Evolutionary conservation across 2,113 vertebrate species (phyloP).

Genomic region (Aegotheles bennettii): DNA sequence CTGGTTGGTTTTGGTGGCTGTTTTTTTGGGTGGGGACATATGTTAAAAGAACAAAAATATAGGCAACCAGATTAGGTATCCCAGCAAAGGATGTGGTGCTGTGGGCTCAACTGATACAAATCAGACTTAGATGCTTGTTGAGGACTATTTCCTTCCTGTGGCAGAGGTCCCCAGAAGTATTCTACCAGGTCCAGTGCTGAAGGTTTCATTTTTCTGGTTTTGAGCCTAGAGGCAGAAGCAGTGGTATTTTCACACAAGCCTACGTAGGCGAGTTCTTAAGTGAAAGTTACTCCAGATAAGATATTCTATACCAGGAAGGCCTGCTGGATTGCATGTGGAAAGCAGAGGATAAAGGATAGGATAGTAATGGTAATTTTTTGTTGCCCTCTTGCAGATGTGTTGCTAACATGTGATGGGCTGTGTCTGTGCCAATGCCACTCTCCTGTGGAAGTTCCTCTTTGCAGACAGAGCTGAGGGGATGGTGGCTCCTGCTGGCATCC

Average conservation of each 20-base stretch:
- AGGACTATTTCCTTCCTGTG: neutral
- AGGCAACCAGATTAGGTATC: neutral
- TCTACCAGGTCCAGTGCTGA: neutral
- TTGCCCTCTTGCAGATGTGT: neutral
- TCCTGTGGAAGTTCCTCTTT: neutral
- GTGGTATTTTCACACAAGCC: neutral
- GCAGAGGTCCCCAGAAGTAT: neutral
- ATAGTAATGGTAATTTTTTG: neutral
- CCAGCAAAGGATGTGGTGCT: neutral
- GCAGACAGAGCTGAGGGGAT: neutral
- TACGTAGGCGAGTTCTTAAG: neutral
- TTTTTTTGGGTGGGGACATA: rapidly evolving
- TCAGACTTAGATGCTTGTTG: neutral
- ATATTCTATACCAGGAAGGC: neutral
- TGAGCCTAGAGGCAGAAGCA: neutral
- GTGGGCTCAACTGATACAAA: neutral
- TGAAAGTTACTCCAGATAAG: neutral
- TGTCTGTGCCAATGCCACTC: neutral
- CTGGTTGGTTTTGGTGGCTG: neutral
- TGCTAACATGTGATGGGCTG: neutral
- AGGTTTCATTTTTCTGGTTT: neutral
- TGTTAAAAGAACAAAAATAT: neutral
- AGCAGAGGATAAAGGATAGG: neutral
- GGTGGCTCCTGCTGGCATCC: neutral
- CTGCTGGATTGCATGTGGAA: neutral